phyloP scores from a whole-genome alignment of 53 echinoderm and acorn worm species.

The Paelopatides confundens region DNA sequence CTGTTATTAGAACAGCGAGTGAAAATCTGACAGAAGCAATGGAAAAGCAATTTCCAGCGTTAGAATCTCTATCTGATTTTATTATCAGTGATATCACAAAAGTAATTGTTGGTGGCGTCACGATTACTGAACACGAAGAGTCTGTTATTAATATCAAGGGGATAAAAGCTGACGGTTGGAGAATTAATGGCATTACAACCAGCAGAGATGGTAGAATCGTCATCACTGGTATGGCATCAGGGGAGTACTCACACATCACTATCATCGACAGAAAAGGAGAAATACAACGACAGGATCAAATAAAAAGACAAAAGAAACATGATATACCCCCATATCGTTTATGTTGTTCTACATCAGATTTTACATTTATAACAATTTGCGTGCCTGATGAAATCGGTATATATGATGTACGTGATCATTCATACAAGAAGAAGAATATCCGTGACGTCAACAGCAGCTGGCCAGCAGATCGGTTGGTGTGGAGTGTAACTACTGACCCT shows the following conservation, averaged over 20 bases:
- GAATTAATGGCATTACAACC: background rate
- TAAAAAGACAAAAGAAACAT: too few relatives aligned
- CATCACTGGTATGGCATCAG: background rate
- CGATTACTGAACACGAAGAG: background rate
- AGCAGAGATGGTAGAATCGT: background rate
- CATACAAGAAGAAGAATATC: too few relatives aligned
- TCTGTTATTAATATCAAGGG: background rate
- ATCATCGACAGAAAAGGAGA: background rate
- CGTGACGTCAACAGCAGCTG: too few relatives aligned
- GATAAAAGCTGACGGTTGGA: background rate
- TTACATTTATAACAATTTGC: too few relatives aligned
- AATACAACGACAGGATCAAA: background rate
- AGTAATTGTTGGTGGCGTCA: background rate
- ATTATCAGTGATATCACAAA: background rate
- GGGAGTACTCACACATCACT: background rate
- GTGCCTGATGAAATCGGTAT: too few relatives aligned
- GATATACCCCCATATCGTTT: too few relatives aligned
- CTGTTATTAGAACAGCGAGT: conserved; percentile 6
- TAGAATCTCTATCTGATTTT: background rate
- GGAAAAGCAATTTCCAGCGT: background rate
- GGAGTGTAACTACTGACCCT: too few relatives aligned
- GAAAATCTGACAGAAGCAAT: background rate
- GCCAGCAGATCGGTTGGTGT: too few relatives aligned
- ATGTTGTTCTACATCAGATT: too few relatives aligned
- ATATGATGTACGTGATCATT: too few relatives aligned